Base-by-base conservation (phyloP, 2,888 invertebrate genomes). In the Latrodectus elegans region DNA sequence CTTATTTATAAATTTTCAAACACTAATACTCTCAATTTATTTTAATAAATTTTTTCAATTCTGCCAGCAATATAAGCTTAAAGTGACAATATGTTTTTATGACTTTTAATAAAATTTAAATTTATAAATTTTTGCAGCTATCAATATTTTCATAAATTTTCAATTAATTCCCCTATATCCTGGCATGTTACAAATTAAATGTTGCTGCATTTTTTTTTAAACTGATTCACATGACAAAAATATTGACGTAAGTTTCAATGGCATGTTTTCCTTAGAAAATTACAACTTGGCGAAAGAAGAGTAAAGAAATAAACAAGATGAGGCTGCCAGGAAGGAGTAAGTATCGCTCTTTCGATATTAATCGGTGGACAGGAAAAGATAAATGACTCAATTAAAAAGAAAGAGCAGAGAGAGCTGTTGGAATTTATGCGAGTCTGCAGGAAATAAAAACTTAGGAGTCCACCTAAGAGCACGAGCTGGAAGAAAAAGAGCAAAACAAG, bases 351-450 rank as follows among this genome's bases (percentile, higher is more conserved):
- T 77, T 68, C 52, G 81, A 86, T 77, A 81, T 81, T 71, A 86
- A 86, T 81, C 76, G 81, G 86, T 72, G 73, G 86, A 81, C 86
- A 77, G 80, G 52, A 26, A 17, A 72, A 87, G 86, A 87, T 87
- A 81, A 87, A 87, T 81, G 86, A 87, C 86, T 87, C 86, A 87
- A 87, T 87, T 87, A 81, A 82, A 84, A 74, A 68, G 70, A 68
- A 17, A 15, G 49, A 65, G 82, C 64, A 38, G 38, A 26, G 84
- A 51, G 15, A 22, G 71, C 73, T 72, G 85, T 86, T 60, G 81
- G 86, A 87, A 87, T 87, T 87, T 87, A 87, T 87, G 86, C 53
- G 81, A 65, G 52, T 70, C 64, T 15, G 4, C 38, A 60, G 22
- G n/a, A 17, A 51, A 12, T 14, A 49, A 64, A 60, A 52, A 75